These are phyloP conservation scores for Argyrosomus japonicus DNA, from an alignment of 2,113 vertebrate species.

Conservation along the genomic window DNA sequence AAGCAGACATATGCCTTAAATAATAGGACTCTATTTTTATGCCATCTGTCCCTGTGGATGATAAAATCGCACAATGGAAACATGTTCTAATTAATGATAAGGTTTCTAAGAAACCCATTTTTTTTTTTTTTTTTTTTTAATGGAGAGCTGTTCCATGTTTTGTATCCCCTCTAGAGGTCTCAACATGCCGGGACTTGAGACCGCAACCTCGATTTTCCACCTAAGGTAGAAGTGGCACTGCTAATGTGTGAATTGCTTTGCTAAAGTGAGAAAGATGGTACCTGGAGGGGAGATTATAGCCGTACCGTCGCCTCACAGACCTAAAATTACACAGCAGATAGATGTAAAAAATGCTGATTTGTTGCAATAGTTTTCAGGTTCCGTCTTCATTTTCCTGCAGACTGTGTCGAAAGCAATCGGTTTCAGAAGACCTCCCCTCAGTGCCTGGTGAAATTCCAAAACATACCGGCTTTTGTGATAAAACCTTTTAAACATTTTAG, in stretches of 20 bases:
- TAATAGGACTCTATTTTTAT: background rate
- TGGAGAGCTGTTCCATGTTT: slow-evolving; percentile 35
- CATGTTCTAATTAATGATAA: slow-evolving; percentile 32
- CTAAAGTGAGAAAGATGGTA: background rate
- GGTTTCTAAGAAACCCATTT: slow-evolving; percentile 51
- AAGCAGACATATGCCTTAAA: background rate
- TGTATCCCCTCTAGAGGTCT: slow-evolving; percentile 47
- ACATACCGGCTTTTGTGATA: too few species aligned
- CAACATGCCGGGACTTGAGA: slow-evolving; percentile 64
- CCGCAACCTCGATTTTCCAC: slow-evolving; percentile 43
- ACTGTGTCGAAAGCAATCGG: background rate
- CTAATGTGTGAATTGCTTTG: slow-evolving; percentile 26
- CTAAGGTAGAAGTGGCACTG: background rate
- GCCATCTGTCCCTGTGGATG: background rate
- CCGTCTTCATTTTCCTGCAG: background rate
- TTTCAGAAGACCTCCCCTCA: background rate
- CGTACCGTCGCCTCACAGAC: background rate
- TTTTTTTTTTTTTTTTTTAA: slow-evolving; percentile 45
- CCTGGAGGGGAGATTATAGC: background rate
- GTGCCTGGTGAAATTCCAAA: background rate
- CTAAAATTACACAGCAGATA: background rate
- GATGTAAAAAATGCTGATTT: background rate
- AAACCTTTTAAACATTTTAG: background rate
- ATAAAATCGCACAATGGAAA: slow-evolving; percentile 43
- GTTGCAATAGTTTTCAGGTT: background rate